These are phyloP conservation scores for Galeruca laticollis DNA, from an alignment of 2,888 invertebrate species.

Conservation along the genomic window DNA sequence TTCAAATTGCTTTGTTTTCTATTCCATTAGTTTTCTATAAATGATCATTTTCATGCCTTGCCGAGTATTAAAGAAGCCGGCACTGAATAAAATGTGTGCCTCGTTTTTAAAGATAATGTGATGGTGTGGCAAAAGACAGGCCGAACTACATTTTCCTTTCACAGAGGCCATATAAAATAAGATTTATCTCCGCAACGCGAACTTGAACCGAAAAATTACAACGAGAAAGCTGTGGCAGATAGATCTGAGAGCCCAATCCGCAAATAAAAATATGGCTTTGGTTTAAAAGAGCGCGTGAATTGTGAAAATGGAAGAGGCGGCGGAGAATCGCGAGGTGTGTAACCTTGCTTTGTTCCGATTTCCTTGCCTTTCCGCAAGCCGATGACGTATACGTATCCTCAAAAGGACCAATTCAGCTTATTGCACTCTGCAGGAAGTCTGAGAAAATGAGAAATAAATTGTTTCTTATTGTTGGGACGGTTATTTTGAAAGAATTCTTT, in stretches of 20 bases:
- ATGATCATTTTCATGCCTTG: not conserved
- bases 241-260: slow-evolving; percentile 60
- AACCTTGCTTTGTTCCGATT: slow-evolving; percentile 40
- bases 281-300: slow-evolving; percentile 55
- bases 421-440: slow-evolving; percentile 33
- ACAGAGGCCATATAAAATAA: slow-evolving; percentile 57
- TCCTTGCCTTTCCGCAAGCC: slow-evolving; percentile 26
- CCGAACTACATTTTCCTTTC: slow-evolving; percentile 44
- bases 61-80: not conserved
- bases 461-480: slow-evolving; percentile 26
- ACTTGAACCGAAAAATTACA: slow-evolving; percentile 62
- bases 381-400: slow-evolving; percentile 34
- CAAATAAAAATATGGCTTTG: slow-evolving; percentile 62
- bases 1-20: too few relatives aligned
- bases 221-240: slow-evolving; percentile 60
- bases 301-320: slow-evolving; percentile 43
- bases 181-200: slow-evolving; percentile 60
- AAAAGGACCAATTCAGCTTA: slow-evolving; percentile 36
- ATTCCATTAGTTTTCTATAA: too few relatives aligned
- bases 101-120: slow-evolving; percentile 39
- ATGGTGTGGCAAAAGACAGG: slow-evolving; percentile 43
- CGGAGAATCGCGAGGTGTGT: slow-evolving; percentile 28
- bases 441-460: slow-evolving; percentile 32
- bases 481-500: slow-evolving; percentile 7
- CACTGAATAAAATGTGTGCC: slow-evolving; percentile 1